Percentiles rank a stretch among this genome's conserved stretches.
phyloP scores from a whole-genome alignment of 2,888 invertebrate species.

The Sylvicola cinctus region DNA sequence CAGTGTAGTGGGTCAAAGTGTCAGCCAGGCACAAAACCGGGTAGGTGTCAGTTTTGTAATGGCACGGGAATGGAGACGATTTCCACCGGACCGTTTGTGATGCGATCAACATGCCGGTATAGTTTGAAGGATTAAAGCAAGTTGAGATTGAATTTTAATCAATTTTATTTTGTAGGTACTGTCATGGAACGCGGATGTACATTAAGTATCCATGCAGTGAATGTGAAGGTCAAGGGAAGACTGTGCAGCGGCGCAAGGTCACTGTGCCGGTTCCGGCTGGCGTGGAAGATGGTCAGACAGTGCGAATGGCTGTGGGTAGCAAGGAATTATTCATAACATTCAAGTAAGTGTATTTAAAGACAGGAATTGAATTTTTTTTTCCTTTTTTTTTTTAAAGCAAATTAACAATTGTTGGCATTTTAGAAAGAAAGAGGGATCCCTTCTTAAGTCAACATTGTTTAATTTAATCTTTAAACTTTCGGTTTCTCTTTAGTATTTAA shows the following conservation, averaged over 20 bases:
- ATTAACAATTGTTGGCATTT: too few species aligned
- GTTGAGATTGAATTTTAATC: background rate
- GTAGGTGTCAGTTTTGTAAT: conserved; percentile 79
- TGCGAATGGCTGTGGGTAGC: conserved; percentile 78
- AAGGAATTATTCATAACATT: conserved; percentile 90
- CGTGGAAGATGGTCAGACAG: conserved; percentile 93
- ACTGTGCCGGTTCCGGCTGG: conserved; percentile 90
- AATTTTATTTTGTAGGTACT: too few species aligned
- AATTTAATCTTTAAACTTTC: too few species aligned
- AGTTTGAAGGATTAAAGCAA: background rate
- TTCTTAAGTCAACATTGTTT: too few species aligned
- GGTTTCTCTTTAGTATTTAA: too few species aligned
- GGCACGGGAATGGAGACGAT: conserved; percentile 93
- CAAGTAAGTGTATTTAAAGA: conserved; percentile 10
- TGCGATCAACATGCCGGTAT: conserved; percentile 89
- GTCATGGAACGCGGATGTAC: conserved; percentile 65
- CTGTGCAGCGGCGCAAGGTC: conserved; percentile 70
- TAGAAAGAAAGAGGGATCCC: too few species aligned
- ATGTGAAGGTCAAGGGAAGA: conserved; percentile 83
- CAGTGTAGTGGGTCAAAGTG: conserved; percentile 72
- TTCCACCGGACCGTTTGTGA: conserved; percentile 82
- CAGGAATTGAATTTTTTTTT: background rate
- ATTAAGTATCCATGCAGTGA: conserved; percentile 82
- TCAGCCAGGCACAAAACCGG: conserved; percentile 80
- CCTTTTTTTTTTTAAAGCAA: too few species aligned